Evolutionary conservation across 2,113 vertebrate genomes (phyloP).

Genomic region (Hippoglossus stenolepis): DNA sequence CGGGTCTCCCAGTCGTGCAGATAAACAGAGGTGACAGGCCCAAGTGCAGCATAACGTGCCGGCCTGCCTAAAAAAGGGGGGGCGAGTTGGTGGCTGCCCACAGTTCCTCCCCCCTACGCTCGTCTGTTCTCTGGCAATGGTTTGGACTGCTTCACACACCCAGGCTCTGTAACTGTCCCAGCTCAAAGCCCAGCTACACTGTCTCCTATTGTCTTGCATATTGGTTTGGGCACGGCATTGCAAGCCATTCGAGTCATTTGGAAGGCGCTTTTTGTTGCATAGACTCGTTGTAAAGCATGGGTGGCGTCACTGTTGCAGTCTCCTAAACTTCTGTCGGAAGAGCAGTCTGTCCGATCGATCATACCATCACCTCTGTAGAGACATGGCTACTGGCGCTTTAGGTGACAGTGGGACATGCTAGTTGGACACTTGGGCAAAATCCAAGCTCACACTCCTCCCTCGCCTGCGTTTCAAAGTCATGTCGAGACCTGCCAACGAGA

Average conservation of each 20-base stretch:
- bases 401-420: conserved; percentile 88
- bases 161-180: conserved; percentile 86
- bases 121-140: conserved; percentile 90
- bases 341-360: conserved; percentile 90
- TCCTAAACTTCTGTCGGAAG: conserved; percentile 84
- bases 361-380: conserved; percentile 90
- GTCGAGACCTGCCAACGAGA: conserved; percentile 99
- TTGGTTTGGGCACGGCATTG: conserved; percentile 85
- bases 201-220: conserved; percentile 90
- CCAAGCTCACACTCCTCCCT: conserved; percentile 93
- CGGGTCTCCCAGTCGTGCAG: conserved; percentile 93
- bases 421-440: conserved; percentile 85
- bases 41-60: conserved; percentile 89
- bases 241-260: conserved; percentile 65
- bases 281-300: conserved; percentile 72
- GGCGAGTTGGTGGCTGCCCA: conserved; percentile 86
- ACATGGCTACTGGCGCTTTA: conserved; percentile 82
- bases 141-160: conserved; percentile 87
- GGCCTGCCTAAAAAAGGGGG: conserved; percentile 93
- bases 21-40: conserved; percentile 96
- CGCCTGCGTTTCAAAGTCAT: conserved; percentile 98
- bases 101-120: conserved; percentile 73
- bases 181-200: conserved; percentile 81
- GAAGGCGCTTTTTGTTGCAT: conserved; percentile 62
- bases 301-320: conserved; percentile 70